Percentiles rank a stretch among this genome's conserved stretches.
Evolutionary conservation across 2,888 invertebrate species (phyloP).

Genomic region (Phengaris arion): DNA sequence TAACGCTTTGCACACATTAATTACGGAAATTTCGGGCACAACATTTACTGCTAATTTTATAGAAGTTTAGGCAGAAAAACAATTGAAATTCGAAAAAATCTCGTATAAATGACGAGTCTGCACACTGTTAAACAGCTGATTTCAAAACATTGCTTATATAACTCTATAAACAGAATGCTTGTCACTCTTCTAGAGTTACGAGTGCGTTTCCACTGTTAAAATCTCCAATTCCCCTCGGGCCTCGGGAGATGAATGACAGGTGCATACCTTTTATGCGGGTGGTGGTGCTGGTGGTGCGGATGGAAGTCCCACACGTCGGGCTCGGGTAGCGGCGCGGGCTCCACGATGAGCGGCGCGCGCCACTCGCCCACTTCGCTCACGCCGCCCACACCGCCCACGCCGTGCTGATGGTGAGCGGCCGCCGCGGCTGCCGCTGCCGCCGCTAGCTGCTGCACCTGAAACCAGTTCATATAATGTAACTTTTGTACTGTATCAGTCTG

Average conservation of each 20-base stretch:
- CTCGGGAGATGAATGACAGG: background rate
- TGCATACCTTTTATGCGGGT: constrained; percentile 64
- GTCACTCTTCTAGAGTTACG: no score
- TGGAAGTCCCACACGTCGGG: constrained; percentile 71
- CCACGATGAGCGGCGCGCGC: constrained; percentile 95
- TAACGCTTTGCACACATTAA: no score
- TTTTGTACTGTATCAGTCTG: no score
- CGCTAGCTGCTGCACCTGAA: constrained; percentile 86
- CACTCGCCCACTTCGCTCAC: constrained; percentile 76
- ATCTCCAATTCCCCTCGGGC: no score
- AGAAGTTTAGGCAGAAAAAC: no score
- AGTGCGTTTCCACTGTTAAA: no score
- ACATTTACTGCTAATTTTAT: no score
- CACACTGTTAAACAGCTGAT: background rate
- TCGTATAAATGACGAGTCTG: no score
- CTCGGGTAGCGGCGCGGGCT: constrained; percentile 72
- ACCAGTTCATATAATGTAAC: constrained; percentile 29
- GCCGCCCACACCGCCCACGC: constrained; percentile 78
- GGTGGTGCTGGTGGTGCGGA: constrained; percentile 60
- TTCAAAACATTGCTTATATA: no score
- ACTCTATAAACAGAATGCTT: no score
- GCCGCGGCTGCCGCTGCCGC: constrained; percentile 89
- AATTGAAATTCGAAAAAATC: no score
- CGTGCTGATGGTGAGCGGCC: constrained; percentile 88
- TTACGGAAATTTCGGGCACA: no score